phyloP scores from a whole-genome alignment of 2,888 invertebrate genomes.

The Hyposoter didymator region DNA sequence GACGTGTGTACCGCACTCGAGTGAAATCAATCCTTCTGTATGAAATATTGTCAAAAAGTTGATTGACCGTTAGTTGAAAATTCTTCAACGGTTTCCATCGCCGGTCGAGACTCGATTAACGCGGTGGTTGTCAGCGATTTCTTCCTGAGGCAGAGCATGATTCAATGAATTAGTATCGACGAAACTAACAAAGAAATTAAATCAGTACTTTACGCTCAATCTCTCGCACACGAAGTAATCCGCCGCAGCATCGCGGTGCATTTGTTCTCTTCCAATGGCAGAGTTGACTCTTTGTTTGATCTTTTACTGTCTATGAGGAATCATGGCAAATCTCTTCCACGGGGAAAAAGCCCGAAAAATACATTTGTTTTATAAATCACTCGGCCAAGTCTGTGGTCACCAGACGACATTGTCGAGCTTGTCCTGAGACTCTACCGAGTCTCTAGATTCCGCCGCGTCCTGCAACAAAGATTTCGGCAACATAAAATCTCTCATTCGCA shows the following conservation, averaged over 20 bases:
- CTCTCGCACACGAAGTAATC: slow-evolving; percentile 14
- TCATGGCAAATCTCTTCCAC: too few relatives aligned
- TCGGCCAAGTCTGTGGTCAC: too few relatives aligned
- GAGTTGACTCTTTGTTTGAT: slow-evolving; percentile 28
- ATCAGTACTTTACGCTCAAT: background rate
- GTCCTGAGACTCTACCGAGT: too few relatives aligned
- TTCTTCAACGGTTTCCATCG: background rate
- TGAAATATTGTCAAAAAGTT: slow-evolving; percentile 25
- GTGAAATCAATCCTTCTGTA: slow-evolving; percentile 57
- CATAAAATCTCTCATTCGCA: background rate
- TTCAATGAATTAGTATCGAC: background rate
- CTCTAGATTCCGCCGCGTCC: background rate
- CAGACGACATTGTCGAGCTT: too few relatives aligned
- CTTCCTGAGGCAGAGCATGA: background rate
- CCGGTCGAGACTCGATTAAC: background rate
- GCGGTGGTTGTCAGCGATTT: background rate
- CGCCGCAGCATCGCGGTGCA: slow-evolving; percentile 35
- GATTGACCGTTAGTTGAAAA: slow-evolving; percentile 2
- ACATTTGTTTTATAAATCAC: too few relatives aligned
- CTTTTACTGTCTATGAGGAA: background rate
- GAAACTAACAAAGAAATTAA: background rate
- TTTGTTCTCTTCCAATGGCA: slow-evolving; percentile 67
- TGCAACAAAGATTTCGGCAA: background rate
- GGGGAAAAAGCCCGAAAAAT: too few relatives aligned
- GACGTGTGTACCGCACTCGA: slow-evolving; percentile 24